These are phyloP conservation scores for Nycticryphes semicollaris DNA, from an alignment of 2,113 vertebrate genomes.

Conservation along the genomic window DNA sequence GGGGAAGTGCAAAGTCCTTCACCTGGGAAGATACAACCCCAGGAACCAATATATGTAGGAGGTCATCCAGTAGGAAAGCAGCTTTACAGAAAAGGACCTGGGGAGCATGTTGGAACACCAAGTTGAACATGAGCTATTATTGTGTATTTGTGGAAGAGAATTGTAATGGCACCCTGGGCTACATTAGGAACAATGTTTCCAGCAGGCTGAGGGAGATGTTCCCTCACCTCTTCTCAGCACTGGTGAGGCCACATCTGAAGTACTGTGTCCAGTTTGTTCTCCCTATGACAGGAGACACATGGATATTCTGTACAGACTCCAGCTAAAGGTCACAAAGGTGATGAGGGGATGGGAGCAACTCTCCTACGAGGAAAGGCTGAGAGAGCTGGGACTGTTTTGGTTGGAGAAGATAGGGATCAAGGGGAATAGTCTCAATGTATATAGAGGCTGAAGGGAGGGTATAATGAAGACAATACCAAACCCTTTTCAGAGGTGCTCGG, in stretches of 20 bases:
- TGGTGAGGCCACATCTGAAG: not conserved
- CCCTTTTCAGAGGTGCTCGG: not conserved
- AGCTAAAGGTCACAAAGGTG: rapidly evolving
- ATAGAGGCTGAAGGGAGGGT: not conserved
- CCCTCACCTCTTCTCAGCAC: not conserved
- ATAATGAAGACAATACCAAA: not conserved
- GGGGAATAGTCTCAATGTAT: not conserved
- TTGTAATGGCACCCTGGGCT: not conserved
- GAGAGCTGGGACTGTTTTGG: not conserved
- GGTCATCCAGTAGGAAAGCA: not conserved
- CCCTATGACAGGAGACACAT: not conserved
- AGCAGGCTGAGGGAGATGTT: not conserved
- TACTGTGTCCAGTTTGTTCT: not conserved
- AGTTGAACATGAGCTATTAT: not conserved
- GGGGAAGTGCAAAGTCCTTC: rapidly evolving
- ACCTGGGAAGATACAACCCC: not conserved
- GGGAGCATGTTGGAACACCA: not conserved
- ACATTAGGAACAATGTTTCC: rapidly evolving
- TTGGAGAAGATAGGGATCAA: not conserved
- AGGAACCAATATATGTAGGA: rapidly evolving
- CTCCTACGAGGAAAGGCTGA: not conserved
- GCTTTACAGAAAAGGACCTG: not conserved
- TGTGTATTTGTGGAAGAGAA: not conserved
- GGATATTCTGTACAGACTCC: not conserved
- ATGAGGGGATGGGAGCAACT: not conserved